Evolutionary conservation across 2,113 vertebrate species (phyloP).

Genomic region (Taurulus bubalis): DNA sequence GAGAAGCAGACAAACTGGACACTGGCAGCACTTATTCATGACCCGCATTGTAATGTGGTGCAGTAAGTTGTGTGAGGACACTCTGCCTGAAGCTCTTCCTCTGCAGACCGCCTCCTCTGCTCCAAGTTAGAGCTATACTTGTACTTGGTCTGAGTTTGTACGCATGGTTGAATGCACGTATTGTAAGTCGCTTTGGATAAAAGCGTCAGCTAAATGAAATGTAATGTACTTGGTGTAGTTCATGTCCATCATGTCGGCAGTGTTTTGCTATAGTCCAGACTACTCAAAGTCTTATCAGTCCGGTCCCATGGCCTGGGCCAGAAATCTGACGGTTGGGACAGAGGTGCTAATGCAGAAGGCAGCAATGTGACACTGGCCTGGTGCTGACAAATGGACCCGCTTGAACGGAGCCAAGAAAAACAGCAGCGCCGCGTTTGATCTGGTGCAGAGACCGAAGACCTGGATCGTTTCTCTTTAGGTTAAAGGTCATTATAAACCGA

Average conservation of each 20-base stretch:
- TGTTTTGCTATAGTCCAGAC: slow-evolving; percentile 18
- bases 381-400: slow-evolving; percentile 60
- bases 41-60: slow-evolving; percentile 2
- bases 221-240: neutral
- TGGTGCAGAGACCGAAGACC: neutral
- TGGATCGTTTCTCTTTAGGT: slow-evolving; percentile 5
- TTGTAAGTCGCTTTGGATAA: no score
- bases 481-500: neutral
- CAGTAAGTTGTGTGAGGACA: slow-evolving; percentile 17
- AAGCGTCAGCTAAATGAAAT: neutral
- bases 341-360: slow-evolving; percentile 39
- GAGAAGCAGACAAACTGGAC: slow-evolving; percentile 1
- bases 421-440: slow-evolving; percentile 60
- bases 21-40: slow-evolving; percentile 27
- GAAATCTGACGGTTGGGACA: slow-evolving; percentile 19
- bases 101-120: neutral
- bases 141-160: no score
- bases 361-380: slow-evolving; percentile 40
- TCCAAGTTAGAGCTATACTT: neutral
- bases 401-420: slow-evolving; percentile 62
- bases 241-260: neutral
- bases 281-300: slow-evolving; percentile 41
- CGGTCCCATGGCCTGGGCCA: slow-evolving; percentile 37
- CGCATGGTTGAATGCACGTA: no score
- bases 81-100: neutral